Evolutionary conservation across 2,888 invertebrate genomes (phyloP).

Genomic region (Hetaerina titia): DNA sequence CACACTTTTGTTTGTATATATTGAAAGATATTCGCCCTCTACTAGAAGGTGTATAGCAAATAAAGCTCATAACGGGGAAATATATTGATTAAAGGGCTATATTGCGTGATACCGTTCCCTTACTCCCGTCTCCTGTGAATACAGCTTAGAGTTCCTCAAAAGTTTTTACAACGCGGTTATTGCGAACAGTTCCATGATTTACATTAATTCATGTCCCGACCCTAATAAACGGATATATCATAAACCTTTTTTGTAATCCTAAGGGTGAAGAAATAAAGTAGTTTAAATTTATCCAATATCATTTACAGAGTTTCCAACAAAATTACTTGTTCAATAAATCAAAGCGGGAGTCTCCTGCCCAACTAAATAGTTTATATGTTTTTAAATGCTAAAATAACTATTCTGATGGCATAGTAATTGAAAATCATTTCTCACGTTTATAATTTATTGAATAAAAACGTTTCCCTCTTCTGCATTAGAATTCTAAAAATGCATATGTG

Average conservation of each 20-base stretch:
- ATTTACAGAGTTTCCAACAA: too few species aligned
- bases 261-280: too few species aligned
- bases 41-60: not conserved
- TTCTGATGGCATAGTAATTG: too few species aligned
- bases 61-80: constrained; percentile 17
- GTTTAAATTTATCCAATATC: too few species aligned
- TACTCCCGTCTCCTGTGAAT: not conserved
- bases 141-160: not conserved
- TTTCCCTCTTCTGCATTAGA: too few species aligned
- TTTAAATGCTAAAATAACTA: too few species aligned
- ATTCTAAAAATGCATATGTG: too few species aligned
- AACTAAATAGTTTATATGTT: too few species aligned
- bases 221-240: not conserved
- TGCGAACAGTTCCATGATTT: not conserved
- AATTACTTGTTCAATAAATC: too few species aligned
- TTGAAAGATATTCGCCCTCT: not conserved
- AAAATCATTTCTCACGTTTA: too few species aligned
- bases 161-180: not conserved
- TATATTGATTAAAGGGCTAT: not conserved
- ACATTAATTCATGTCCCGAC: not conserved
- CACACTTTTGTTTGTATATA: constrained; percentile 27
- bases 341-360: too few species aligned
- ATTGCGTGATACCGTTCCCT: not conserved
- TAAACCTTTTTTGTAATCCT: not conserved
- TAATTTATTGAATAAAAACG: too few species aligned